Conservation (phyloP, 2,797 vertebrate genomes). For the Vultur gryphus region DNA sequence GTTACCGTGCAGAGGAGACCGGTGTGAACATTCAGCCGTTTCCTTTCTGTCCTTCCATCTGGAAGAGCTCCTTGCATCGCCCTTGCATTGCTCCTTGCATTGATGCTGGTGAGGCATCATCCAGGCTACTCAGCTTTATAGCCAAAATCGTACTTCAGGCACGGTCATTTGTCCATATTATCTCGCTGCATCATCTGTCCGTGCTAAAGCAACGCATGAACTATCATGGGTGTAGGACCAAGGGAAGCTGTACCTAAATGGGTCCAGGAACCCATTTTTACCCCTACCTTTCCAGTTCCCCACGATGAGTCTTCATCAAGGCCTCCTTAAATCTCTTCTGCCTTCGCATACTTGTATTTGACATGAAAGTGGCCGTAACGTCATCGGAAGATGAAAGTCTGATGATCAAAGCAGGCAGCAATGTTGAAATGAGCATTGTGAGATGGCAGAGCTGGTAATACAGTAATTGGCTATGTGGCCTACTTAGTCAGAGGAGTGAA, state of each 20-base stretch:
- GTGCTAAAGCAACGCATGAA: accelerated
- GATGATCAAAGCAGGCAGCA: conserved; percentile 61
- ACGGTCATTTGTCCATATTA: accelerated
- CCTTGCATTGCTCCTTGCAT: neutral
- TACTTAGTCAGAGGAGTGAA: conserved; percentile 46
- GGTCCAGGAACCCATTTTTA: neutral
- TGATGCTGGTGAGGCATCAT: neutral
- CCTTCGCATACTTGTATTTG: conserved; percentile 4
- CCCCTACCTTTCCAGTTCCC: neutral
- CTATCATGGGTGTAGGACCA: neutral
- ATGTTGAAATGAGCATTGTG: conserved; percentile 41
- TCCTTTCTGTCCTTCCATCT: neutral
- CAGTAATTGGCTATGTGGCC: conserved; percentile 51
- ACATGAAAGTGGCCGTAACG: conserved; percentile 55
- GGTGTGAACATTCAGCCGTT: accelerated
- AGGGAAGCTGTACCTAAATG: neutral
- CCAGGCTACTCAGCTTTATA: neutral
- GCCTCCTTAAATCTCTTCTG: conserved; percentile 32
- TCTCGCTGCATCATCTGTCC: neutral
- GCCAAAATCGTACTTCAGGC: neutral
- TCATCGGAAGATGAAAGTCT: conserved; percentile 46
- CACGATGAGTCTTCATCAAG: neutral
- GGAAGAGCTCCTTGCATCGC: neutral
- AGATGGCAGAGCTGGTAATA: conserved; percentile 46
- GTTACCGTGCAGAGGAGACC: accelerated